Evolutionary conservation across 2,888 invertebrate genomes (phyloP), one percentile per base, ranked within the genome.

Genomic region (Zootermopsis nevadensis): DNA sequence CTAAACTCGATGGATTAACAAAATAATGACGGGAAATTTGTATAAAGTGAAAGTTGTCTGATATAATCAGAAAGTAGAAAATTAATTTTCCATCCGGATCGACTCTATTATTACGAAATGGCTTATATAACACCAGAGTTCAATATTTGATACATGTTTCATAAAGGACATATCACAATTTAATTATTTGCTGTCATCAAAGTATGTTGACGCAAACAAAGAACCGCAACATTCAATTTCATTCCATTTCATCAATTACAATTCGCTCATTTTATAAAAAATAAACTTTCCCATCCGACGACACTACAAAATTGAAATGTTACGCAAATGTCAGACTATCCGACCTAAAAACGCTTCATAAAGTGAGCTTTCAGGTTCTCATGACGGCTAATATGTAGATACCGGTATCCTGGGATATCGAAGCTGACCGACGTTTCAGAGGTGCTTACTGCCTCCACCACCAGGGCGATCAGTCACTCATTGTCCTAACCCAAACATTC

Each of bases 141-240:
- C 74, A 74, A 42, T 38, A 74, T 74, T 74, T 38, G 74, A 24
- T 74, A 38, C 33, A n/a, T 74, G 35, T 42, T 7, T 74, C 74
- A 74, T 74, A 74, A 74, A 74, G 74, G 38, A 38, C 74, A 24
- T 74, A 74, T 74, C 74, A 74, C 38, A 74, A 74, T 74, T 74
- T 74, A 74, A 74, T 74, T 74, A 74, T 74, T 74, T 74, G 74
- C 74, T 74, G 74, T 74, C 74, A 74, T 38, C 74, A 38, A 42
- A 74, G 74, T 74, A 38, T 74, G 74, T 42, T 74, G 38, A 22
- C 22, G 33, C 74, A 74, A 74, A 74, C 74, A 74, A 74, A 74
- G 35, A 38, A 74, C 74, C 74, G 74, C 74, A 74, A 74, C 74
- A 74, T 74, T n/a, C 74, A 74, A 74, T 74, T 74, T 38, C 74